phyloP scores from a whole-genome alignment of 2,797 vertebrate genomes.

The Chelmon rostratus region DNA sequence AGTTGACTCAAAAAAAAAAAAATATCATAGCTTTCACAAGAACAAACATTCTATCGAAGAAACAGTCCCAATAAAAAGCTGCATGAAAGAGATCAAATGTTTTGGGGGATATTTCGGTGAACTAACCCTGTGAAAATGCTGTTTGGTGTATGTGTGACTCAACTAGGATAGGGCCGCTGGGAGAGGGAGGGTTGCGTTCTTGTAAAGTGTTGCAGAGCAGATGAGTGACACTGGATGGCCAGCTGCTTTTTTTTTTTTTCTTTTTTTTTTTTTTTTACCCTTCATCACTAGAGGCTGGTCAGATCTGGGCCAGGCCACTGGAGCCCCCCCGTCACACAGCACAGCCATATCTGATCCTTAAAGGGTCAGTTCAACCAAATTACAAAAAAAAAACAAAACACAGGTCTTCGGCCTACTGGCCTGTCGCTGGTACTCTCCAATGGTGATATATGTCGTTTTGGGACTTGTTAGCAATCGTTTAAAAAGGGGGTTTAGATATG shows the following conservation, averaged over 20 bases:
- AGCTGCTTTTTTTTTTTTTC: conserved; percentile 36
- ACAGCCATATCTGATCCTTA: conserved; percentile 34
- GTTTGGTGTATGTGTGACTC: conserved; percentile 27
- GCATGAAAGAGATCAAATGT: not conserved
- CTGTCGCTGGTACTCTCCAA: no score
- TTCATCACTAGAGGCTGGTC: conserved; percentile 43
- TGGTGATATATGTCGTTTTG: no score
- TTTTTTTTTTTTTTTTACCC: conserved; percentile 23
- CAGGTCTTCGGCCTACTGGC: no score
- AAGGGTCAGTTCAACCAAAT: conserved; percentile 49
- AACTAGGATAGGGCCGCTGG: conserved; percentile 48
- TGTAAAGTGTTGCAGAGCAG: conserved; percentile 34
- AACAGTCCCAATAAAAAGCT: not conserved
- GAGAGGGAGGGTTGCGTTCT: conserved; percentile 24
- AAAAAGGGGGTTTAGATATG: no score
- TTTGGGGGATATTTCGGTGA: not conserved
- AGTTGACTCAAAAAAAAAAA: not conserved
- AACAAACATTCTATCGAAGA: not conserved
- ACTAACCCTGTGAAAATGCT: conserved; percentile 16
- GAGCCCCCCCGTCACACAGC: conserved; percentile 24
- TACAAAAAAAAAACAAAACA: not conserved
- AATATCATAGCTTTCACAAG: not conserved
- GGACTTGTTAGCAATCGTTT: no score
- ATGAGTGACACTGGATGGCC: conserved; percentile 53
- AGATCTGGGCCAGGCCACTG: conserved; percentile 65